A percentile compares a stretch with the other conserved stretches of the same genome.
phyloP scores from a whole-genome alignment of 2,113 vertebrate species.

The Nerophis ophidion region DNA sequence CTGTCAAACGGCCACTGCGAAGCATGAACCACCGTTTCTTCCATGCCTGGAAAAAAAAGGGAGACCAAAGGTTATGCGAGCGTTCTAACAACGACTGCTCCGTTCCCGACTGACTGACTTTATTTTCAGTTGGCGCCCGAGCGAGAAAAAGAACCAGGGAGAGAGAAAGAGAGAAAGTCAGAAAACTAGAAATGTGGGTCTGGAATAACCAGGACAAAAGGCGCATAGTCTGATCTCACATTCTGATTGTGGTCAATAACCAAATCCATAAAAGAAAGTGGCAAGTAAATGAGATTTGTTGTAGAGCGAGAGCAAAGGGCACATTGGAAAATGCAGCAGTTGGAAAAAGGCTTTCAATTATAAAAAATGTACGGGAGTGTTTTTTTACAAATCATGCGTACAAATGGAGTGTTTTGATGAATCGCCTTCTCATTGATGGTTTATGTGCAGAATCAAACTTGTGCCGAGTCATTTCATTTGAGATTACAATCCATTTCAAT shows the following conservation, averaged over 20 bases:
- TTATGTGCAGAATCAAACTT: constrained; percentile 18
- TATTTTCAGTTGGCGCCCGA: too few species aligned
- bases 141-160: background rate
- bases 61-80: constrained; percentile 43
- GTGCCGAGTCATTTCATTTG: constrained; percentile 17
- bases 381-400: constrained; percentile 6
- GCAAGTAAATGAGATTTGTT: constrained; percentile 33
- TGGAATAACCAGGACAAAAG: constrained; percentile 54
- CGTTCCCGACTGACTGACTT: constrained; percentile 29
- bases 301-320: constrained; percentile 12
- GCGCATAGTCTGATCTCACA: constrained; percentile 52
- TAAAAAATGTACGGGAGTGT: background rate
- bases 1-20: constrained; percentile 91
- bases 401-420: background rate
- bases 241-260: constrained; percentile 28
- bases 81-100: constrained; percentile 45
- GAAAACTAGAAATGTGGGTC: constrained; percentile 52
- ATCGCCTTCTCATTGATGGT: constrained; percentile 1
- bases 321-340: background rate
- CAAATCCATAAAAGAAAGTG: constrained; percentile 49
- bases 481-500: background rate
- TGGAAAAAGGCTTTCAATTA: too few species aligned
- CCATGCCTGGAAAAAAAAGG: constrained; percentile 82
- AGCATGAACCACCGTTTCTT: constrained; percentile 98
- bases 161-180: constrained; percentile 38